Evolutionary conservation across 1,140 invertebrate genomes (phyloP), one percentile per base, ranked within the genome.

Genomic region (Drosophila biarmipes): DNA sequence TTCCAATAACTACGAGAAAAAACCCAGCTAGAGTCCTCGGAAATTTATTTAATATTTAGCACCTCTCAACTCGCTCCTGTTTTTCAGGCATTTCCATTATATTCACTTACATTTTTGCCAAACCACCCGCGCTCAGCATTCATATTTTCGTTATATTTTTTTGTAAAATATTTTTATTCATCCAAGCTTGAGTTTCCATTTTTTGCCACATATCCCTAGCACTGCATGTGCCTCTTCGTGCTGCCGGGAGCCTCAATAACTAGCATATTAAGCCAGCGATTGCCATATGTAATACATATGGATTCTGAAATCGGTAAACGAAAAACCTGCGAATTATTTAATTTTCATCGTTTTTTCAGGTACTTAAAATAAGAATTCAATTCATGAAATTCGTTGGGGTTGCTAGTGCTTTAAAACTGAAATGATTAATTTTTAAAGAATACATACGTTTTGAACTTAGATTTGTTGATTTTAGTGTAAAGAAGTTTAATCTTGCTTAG

Each of bases 231-330:
- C 43, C 21, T 24, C 40, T 56, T 52, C 58, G 51, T 31, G 61
- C 31, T 21, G 31, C 14, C 55, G 46, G 38, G 38, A 31, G 38
- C 29, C 52, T 58, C 69, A 71, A 71, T 80, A 80, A 75, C 71
- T 76, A 80, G 66, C 64, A 54, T 71, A 80, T 80, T 80, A 81
- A 76, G 72, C 73, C 78, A 37, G 42, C 78, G 58, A 64, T 64
- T 64, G 51, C 51, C 27, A 56, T 64, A 56, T 76, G 77, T 71
- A 75, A 71, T 59, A 40, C 48, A 40, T 51, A 27, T 45, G 37
- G 55, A 69, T 51, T 49, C 52, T 48, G 49, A 64, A 42, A 62
- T 53, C 34, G 43, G 42, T 35, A 31, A 45, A 24, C 45, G 56
- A 35, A 46, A 24, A 37, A 35, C 1, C 1, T 4, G 7, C 2